Base-by-base conservation (phyloP, 2,113 vertebrate genomes). In the Gymnogyps californianus region DNA sequence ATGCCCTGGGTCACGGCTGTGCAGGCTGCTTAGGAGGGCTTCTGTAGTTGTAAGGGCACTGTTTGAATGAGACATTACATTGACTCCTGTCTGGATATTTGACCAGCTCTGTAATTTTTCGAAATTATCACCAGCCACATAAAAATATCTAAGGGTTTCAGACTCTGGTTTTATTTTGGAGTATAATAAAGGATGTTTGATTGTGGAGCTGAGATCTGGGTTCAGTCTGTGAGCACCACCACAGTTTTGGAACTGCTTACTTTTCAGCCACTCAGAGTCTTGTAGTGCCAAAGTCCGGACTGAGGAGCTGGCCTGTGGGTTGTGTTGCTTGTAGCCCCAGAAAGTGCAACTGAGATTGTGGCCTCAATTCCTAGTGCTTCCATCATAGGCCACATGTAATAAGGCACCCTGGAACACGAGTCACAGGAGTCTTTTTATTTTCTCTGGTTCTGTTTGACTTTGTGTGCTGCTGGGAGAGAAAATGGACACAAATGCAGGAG, bases 121-220 rank as follows among this genome's bases (percentile, higher is more conserved):
- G 0, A 28, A 77, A 52, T 38, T 44, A 57, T 34, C 2, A 4
- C 7, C 26, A 74, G 7, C 7, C 5, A 24, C 17, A 9, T 15
- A n/a, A 55, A 78, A 71, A 32, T 20, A 67, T 28, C 5, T 8
- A 49, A 66, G 28, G 4, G 32, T 62, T 80, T 93, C 5, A 44
- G 21, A 17, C 11, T 75, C 16, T 38, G 16, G 3, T 16, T 86
- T 54, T 74, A 51, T 72, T 91, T 57, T 81, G 11, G 6, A 15
- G 4, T 44, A 14, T 42, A 52, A 25, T 40, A 47, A 74, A 62
- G 32, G 21, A 26, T 38, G 21, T 28, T 70, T 78, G 26, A 26
- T 29, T 44, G 15, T 61, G 51, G 13, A 83, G 31, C 18, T 42
- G 46, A 51, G 8, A 17, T 55, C 13, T 54, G 17, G 3, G 31